These are phyloP conservation scores for Chauna torquata DNA, from an alignment of 2,113 vertebrate species.

Conservation along the genomic window DNA sequence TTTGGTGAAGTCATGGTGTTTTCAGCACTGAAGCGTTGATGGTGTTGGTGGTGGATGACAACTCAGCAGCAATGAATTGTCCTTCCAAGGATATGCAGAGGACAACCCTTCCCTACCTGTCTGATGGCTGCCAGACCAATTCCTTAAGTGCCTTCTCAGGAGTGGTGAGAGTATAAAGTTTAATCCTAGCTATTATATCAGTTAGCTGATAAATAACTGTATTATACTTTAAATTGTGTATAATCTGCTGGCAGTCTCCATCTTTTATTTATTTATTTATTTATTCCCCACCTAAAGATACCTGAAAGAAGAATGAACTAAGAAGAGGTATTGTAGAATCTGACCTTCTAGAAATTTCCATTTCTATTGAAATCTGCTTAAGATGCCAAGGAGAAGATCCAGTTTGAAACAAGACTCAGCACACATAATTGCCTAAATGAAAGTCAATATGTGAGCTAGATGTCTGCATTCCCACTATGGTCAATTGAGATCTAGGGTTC, in stretches of 20 bases:
- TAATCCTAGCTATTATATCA: not conserved
- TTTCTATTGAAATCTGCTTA: not conserved
- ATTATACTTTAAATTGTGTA: not conserved
- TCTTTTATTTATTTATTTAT: too few species aligned
- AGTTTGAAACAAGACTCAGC: not conserved
- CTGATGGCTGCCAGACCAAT: not conserved
- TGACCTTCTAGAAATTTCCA: not conserved
- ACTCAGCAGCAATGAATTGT: not conserved
- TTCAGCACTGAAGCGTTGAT: not conserved
- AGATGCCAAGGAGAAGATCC: not conserved
- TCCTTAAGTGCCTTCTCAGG: not conserved
- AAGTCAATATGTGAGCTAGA: not conserved
- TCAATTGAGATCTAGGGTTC: not conserved
- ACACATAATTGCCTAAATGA: not conserved
- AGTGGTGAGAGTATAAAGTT: not conserved
- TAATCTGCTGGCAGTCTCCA: not conserved
- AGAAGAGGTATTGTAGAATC: not conserved
- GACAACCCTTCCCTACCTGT: not conserved
- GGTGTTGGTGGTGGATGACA: not conserved
- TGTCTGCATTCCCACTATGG: too few species aligned
- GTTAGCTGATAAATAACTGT: not conserved
- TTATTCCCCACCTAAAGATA: not conserved
- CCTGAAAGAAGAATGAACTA: not conserved
- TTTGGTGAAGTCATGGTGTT: not conserved
- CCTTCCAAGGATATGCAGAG: not conserved